Evolutionary conservation across 2,113 vertebrate genomes (phyloP).

Genomic region (Nannobrachium achirus): DNA sequence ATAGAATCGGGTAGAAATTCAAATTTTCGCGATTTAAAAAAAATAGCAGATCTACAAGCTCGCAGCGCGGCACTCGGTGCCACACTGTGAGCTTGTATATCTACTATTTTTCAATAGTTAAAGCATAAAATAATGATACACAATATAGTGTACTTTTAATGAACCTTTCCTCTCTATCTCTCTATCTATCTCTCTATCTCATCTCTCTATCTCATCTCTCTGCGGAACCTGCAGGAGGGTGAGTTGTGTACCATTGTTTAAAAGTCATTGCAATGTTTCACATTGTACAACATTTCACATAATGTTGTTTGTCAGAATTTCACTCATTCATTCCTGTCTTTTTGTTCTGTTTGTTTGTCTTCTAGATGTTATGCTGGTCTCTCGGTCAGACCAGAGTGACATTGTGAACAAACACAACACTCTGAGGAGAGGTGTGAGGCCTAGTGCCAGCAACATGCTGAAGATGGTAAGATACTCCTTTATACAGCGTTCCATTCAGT

Average conservation of each 20-base stretch:
- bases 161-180: background rate
- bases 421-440: slow-evolving; percentile 60
- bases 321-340: background rate
- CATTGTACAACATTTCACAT: no score
- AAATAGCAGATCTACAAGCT: no score
- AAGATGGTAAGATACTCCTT: slow-evolving; percentile 65
- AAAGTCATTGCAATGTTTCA: background rate
- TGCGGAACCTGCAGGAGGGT: slow-evolving; percentile 28
- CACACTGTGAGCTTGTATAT: no score
- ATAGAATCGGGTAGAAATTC: no score
- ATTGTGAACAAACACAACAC: slow-evolving; percentile 72
- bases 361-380: background rate
- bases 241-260: slow-evolving; percentile 13
- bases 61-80: no score
- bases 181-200: no score
- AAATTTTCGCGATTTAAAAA: no score
- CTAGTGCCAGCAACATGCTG: slow-evolving; percentile 72
- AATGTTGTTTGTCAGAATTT: background rate
- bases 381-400: slow-evolving; percentile 32
- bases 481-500: background rate
- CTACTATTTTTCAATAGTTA: no score
- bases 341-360: background rate
- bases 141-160: no score
- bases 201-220: slow-evolving; percentile 26
- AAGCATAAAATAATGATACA: no score